Evolutionary conservation across 2,113 vertebrate species (phyloP), one percentile per base, ranked within the genome.

Genomic region (Micronycteris hirsuta): DNA sequence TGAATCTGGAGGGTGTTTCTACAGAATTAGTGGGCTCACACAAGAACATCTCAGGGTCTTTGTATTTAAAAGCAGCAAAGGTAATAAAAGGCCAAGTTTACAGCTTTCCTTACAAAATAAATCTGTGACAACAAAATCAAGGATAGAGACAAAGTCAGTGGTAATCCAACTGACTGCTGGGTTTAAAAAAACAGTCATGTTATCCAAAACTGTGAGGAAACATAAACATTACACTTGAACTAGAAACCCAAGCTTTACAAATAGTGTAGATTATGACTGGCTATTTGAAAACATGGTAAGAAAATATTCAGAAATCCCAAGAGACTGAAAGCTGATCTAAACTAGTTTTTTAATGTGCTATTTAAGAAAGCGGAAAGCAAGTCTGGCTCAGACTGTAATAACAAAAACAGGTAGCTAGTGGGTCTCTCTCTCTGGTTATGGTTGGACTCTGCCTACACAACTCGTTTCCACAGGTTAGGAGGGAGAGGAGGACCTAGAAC

Each of bases 61-160:
- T 92, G 65, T n/a, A 93, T 92, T 93, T 86, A 95, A 97, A 98
- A 94, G 93, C 52, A 70, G 33, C 33, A 56, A 78, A 58, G 56
- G n/a, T 76, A 49, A 95, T 4, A 94, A 43, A 77, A 94, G 28
- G 70, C 28, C 11, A 83, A 92, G 45, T 88, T 95, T 97, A 96
- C 97, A 93, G 82, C 92, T 97, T 97, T 94, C 93, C 97, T 93
- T 47, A 93, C 71, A 88, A 87, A 96, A 63, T 54, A 15, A 95
- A 63, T 90, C 71, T 77, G 31, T 88, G 65, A 84, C 96, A 91
- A 95, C 45, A 77, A 95, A 96, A 89, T 96, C 83, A 97, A 88
- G 85, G 26, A 7, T 74, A 97, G 97, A 97, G 63, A 97, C 0
- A 61, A 97, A 68, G 36, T 84, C 56, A 71, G 28, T 26, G 36